A percentile compares a stretch with the other conserved stretches of the same genome.
These are phyloP conservation scores for Rachycentron canadum DNA, from an alignment of 2,797 vertebrate species.

Conservation along the genomic window DNA sequence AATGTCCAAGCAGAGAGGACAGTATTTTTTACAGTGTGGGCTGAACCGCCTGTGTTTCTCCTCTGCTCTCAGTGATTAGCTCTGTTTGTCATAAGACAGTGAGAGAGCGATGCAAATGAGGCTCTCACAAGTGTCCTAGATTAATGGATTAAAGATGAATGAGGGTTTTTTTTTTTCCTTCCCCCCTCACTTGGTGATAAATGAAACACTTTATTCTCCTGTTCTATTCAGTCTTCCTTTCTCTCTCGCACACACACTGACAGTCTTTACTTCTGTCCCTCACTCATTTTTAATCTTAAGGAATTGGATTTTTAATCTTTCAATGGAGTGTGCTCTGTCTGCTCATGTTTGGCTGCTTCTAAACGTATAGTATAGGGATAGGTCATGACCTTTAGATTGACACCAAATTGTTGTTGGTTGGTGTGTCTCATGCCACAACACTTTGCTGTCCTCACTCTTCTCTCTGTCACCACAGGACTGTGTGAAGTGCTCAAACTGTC, in stretches of 20 bases:
- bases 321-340: constrained; percentile 42
- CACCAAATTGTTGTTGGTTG: constrained; percentile 32
- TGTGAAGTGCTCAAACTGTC: constrained; percentile 14
- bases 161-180: constrained; percentile 49
- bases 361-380: constrained; percentile 60
- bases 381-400: constrained; percentile 51
- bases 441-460: constrained; percentile 45
- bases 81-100: constrained; percentile 75
- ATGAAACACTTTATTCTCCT: constrained; percentile 70
- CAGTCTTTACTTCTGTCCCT: constrained; percentile 4
- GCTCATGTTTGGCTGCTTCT: constrained; percentile 52
- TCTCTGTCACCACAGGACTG: constrained; percentile 30
- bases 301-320: constrained; percentile 74
- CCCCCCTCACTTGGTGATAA: constrained; percentile 53
- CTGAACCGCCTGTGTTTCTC: constrained; percentile 26
- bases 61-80: constrained; percentile 67
- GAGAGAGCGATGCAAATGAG: constrained; percentile 56
- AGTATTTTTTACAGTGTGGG: constrained; percentile 50
- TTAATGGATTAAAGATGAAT: constrained; percentile 78
- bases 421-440: constrained; percentile 16
- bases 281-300: constrained; percentile 36
- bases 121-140: constrained; percentile 75
- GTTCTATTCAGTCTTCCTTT: constrained; percentile 27
- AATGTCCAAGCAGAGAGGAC: constrained; percentile 2
- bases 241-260: constrained; percentile 1